Conservation (phyloP, 1,140 invertebrate genomes). For the Ceratosolen solmsi region DNA sequence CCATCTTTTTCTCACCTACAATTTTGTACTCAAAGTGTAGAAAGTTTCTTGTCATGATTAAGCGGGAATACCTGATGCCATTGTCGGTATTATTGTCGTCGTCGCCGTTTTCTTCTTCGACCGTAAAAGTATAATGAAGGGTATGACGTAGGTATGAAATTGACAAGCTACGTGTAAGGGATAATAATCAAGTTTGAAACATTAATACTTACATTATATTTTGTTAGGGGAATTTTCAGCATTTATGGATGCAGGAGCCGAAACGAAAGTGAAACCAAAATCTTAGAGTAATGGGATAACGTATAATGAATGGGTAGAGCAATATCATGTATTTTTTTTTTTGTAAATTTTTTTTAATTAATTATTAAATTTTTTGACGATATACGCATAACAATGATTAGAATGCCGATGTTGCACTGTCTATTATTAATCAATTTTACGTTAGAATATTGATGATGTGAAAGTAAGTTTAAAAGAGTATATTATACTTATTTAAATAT, state of each 20-base stretch:
- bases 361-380: too few relatives aligned
- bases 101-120: not conserved
- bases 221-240: not conserved
- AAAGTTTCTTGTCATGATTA: conserved; percentile 36
- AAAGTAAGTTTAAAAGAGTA: too few relatives aligned
- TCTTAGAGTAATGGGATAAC: not conserved
- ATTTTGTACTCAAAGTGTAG: not conserved
- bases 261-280: not conserved
- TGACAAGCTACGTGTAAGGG: not conserved
- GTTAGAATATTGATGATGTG: too few relatives aligned
- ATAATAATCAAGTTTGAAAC: conserved; percentile 38
- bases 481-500: too few relatives aligned
- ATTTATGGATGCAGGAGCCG: not conserved
- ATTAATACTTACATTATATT: conserved; percentile 40
- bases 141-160: conserved; percentile 3
- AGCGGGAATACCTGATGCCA: conserved; percentile 30
- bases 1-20: not conserved
- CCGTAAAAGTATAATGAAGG: conserved; percentile 45
- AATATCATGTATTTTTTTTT: too few relatives aligned
- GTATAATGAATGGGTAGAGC: too few relatives aligned
- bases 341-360: too few relatives aligned
- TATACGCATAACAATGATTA: too few relatives aligned
- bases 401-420: too few relatives aligned
- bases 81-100: not conserved
- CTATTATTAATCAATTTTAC: too few relatives aligned